Evolutionary conservation across 2,888 invertebrate species (phyloP).

Genomic region (Boloria selene): DNA sequence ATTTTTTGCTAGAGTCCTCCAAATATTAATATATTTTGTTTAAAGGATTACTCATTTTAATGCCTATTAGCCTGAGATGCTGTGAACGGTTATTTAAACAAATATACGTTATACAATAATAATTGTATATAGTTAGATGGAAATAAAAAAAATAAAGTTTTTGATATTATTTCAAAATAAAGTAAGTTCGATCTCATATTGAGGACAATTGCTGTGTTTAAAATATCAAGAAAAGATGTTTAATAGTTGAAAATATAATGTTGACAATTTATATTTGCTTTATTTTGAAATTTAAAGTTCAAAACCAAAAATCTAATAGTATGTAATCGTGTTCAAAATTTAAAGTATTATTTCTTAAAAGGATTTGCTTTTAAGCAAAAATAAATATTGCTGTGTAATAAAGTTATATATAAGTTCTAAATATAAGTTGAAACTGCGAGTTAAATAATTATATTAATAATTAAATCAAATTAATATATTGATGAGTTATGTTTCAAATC

Average conservation of each 20-base stretch:
- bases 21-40: no score
- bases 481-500: slow-evolving; percentile 1
- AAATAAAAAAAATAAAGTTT: slow-evolving; percentile 11
- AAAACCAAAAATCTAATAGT: no score
- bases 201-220: slow-evolving; percentile 7
- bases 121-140: slow-evolving; percentile 17
- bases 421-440: slow-evolving; percentile 1
- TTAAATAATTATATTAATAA: background rate
- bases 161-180: slow-evolving; percentile 22
- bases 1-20: no score
- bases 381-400: background rate
- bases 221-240: background rate
- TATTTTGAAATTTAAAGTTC: no score
- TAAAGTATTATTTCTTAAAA: no score
- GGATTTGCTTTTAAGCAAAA: no score
- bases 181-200: slow-evolving; percentile 24
- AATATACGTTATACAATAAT: slow-evolving; percentile 10
- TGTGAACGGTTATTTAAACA: slow-evolving; percentile 19
- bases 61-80: slow-evolving; percentile 19
- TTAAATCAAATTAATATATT: slow-evolving; percentile 2
- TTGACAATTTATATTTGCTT: background rate
- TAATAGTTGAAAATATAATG: background rate
- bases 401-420: slow-evolving; percentile 3
- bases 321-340: no score
- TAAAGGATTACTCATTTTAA: slow-evolving; percentile 6